These are phyloP conservation scores for Benthosema pterotum DNA, from an alignment of 2,797 vertebrate genomes.

Conservation along the genomic window DNA sequence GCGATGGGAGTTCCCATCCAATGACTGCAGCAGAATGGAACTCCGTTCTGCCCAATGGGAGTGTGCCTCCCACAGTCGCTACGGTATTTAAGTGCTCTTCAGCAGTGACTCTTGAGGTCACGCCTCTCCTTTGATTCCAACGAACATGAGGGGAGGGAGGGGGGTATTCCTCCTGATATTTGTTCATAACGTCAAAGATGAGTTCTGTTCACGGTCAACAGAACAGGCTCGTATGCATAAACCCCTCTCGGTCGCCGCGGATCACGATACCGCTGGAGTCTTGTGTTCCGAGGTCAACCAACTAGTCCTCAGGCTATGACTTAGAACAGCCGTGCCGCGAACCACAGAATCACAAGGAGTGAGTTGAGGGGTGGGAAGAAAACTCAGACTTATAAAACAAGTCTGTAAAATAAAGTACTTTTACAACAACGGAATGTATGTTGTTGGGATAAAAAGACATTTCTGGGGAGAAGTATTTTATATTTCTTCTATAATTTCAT, in stretches of 20 bases:
- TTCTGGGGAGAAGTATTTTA: conserved; percentile 40
- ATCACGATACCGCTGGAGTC: conserved; percentile 31
- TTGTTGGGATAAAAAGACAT: conserved; percentile 79
- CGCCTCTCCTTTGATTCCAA: conserved; percentile 70
- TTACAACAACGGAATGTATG: conserved; percentile 89
- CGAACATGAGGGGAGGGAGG: conserved; percentile 21
- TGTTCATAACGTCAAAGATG: conserved; percentile 35
- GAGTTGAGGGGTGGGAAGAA: conserved; percentile 59
- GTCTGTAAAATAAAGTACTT: conserved; percentile 91
- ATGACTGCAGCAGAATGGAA: conserved; percentile 43
- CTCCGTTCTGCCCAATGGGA: conserved; percentile 42
- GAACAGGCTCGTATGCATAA: conserved; percentile 49
- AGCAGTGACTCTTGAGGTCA: conserved; percentile 60
- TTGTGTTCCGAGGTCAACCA: conserved; percentile 35
- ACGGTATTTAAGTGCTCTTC: conserved; percentile 70
- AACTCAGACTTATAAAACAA: conserved; percentile 97
- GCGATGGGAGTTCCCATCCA: conserved; percentile 33
- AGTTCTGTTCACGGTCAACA: conserved; percentile 36
- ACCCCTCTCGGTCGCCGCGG: conserved; percentile 40
- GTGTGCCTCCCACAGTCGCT: conserved; percentile 51
- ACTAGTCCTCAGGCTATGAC: conserved; percentile 28
- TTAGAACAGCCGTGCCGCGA: conserved; percentile 6
- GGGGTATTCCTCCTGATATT: conserved; percentile 19
- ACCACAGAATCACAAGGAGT: conserved; percentile 38
- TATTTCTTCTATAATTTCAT: conserved; percentile 66